Evolutionary conservation across 1,140 invertebrate genomes (phyloP).

Genomic region (Zaprionus nigranus): DNA sequence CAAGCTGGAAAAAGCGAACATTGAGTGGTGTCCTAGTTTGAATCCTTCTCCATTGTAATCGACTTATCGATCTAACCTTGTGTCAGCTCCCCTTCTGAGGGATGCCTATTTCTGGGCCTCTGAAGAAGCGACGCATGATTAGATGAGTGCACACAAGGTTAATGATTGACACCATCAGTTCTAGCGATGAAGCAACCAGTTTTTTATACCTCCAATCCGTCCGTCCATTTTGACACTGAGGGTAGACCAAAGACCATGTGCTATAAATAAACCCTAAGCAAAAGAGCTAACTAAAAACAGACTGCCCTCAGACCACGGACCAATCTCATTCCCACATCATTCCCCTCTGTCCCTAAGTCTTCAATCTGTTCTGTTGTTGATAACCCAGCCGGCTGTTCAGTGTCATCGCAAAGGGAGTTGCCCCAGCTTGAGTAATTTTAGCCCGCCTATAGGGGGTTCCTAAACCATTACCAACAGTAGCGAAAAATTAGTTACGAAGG

Average conservation of each 20-base stretch:
- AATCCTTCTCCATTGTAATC: constrained; percentile 1
- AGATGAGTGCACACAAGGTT: constrained; percentile 50
- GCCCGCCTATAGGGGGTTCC: background rate
- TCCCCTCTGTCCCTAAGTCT: background rate
- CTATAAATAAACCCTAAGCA: constrained; percentile 24
- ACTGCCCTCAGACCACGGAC: constrained; percentile 1
- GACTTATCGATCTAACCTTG: constrained; percentile 24
- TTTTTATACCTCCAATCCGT: background rate
- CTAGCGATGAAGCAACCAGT: background rate
- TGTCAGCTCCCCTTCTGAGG: background rate
- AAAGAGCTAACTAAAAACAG: background rate
- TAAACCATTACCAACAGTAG: background rate
- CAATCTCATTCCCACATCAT: background rate
- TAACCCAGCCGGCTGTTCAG: constrained; percentile 18
- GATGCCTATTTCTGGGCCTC: constrained; percentile 27
- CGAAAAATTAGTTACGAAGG: background rate
- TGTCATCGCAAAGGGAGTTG: constrained; percentile 2
- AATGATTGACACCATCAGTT: constrained; percentile 34
- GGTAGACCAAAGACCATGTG: constrained; percentile 27
- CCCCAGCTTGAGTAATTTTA: constrained; percentile 7
- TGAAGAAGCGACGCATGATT: constrained; percentile 35
- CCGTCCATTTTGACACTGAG: background rate
- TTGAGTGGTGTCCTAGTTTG: background rate
- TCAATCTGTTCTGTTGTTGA: background rate
- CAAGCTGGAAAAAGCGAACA: background rate